Evolutionary conservation across 1,140 invertebrate species (phyloP), one percentile per base, ranked within the genome.

Genomic region (Tigriopus japonicus): DNA sequence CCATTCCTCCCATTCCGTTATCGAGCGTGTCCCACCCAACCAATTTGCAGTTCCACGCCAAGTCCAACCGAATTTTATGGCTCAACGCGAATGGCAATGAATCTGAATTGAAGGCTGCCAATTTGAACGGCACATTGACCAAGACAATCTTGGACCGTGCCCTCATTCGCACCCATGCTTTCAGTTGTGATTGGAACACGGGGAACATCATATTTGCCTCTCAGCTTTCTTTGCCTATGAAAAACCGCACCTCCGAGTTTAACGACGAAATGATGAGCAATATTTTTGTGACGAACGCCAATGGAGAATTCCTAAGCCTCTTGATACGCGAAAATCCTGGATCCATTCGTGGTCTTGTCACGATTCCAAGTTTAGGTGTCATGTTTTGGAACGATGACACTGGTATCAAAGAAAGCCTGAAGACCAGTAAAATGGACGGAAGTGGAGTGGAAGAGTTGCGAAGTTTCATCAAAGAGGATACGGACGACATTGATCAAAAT

Each of bases 181-280:
- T 81, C 68, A 77, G 76, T 40, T 72, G 81, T 60, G 86, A 90
- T 72, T 88, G 85, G 85, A 77, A 85, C 49, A 84, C 83, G 13
- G 71, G 21, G 6, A 49, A 49, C 45, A 60, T 60, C 52, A 35
- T 51, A 14, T 6, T 49, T 49, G 45, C 45, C 21, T 49, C 45
- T 2, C 24, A 42, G 14, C 28, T 24, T 12, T 6, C 42, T 52
- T 6, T 59, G 14, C 56, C 56, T 43, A 49, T n/a, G 15, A 49
- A 59, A 28, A 43, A 49, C 1, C 56, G 56, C 17, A 49, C 42
- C 10, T 28, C 52, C 10, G 56, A 59, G 24, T 43, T 45, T 35
- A 35, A 35, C 9, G 28, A 35, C 28, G 28, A 35, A 35, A 35
- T 35, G 3, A 35, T 35, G 28, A 86, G 85, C 45, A 74, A 77